Base-by-base conservation (phyloP, 2,888 invertebrate species). In the Thymelicus sylvestris region DNA sequence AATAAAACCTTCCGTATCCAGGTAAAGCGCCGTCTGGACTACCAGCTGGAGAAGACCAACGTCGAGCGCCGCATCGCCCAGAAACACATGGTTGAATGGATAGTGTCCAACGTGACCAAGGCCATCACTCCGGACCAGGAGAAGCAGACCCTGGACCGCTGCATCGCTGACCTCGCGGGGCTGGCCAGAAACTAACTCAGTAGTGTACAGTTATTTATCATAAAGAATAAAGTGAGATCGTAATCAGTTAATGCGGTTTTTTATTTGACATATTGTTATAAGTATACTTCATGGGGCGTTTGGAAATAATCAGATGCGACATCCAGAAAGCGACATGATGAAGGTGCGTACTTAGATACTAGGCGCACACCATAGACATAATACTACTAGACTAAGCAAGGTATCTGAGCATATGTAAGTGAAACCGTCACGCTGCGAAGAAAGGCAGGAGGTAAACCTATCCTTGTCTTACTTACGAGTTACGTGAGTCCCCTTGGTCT, bases 51-150 rank as follows among this genome's bases (percentile, higher is more conserved):
- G 88, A 96, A 97, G 81, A 95, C 97, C 79, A 96, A 95, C 80
- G 93, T 98, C 68, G 97, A 98, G 84, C 96, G 97, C 62, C 96
- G 97, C 78, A 95, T 99, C 74, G 95, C 97, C 78, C 99, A 99
- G 91, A 97, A 97, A 88, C 97, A 99, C 90, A 97, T 99, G 97
- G 98, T 98, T 39, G 96, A 97, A 89, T 99, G 98, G 97, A 97
- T 99, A 75, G 96, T 98, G 15, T 89, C 93, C 79, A 97, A 95
- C 83, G 99, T 99, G 7, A 94, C 95, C 77, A 96, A 97, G 81
- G 96, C 98, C 73, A 97, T 99, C 86, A 98, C 98, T n/a, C 96
- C 98, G 0, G 97, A 98, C 83, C 98, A 98, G 92, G 98, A 99
- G 89, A 98, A 98, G 88, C 97, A 97, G 78, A 96, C 97, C 76